These are phyloP conservation scores for Chiloscyllium plagiosum DNA, from an alignment of 2,113 vertebrate species.

Conservation along the genomic window DNA sequence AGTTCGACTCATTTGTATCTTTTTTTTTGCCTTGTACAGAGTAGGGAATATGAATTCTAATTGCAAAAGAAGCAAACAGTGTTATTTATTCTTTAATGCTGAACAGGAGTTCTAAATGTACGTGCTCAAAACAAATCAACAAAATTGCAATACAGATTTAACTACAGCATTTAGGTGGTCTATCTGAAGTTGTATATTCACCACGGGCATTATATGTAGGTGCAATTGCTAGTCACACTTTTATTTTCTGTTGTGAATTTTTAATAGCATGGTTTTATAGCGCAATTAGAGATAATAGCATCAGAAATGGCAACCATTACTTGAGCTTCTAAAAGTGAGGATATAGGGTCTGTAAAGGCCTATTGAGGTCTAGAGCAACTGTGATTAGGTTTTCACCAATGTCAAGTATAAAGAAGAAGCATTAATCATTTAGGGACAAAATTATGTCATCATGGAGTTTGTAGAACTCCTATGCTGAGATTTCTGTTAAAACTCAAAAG, in stretches of 20 bases:
- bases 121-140: not conserved
- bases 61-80: not conserved
- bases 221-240: not conserved
- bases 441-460: constrained; percentile 50
- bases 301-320: constrained; percentile 44
- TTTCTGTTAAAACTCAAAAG: constrained; percentile 27
- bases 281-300: constrained; percentile 51
- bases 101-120: not conserved
- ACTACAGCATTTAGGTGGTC: not conserved
- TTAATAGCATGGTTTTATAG: constrained; percentile 52
- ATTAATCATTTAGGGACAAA: constrained; percentile 60
- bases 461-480: constrained; percentile 43
- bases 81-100: not conserved
- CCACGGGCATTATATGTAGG: not conserved
- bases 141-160: not conserved
- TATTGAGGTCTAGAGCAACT: constrained; percentile 43
- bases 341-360: constrained; percentile 44
- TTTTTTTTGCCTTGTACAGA: not conserved
- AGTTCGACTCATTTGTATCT: too few species aligned
- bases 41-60: not conserved
- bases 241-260: constrained; percentile 39
- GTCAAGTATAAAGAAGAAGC: constrained; percentile 48
- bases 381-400: constrained; percentile 46
- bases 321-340: constrained; percentile 46
- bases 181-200: not conserved